phyloP scores from a whole-genome alignment of 2,113 vertebrate genomes.

The Paramisgurnus dabryanus region DNA sequence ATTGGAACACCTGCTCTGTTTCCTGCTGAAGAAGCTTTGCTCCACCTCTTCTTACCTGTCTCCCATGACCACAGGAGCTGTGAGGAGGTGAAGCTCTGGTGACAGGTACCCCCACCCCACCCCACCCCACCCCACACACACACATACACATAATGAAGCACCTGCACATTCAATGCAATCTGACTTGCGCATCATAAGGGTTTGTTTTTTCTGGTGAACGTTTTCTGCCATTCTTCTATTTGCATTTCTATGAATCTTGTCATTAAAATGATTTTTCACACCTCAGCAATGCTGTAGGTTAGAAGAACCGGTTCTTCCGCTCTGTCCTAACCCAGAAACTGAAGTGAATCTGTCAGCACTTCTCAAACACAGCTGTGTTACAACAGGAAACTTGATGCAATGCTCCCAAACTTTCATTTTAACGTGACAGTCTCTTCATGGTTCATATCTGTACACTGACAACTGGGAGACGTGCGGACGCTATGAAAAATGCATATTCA shows the following conservation, averaged over 20 bases:
- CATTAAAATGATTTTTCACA: not conserved
- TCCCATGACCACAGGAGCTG: conserved; percentile 27
- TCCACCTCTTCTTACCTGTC: conserved; percentile 20
- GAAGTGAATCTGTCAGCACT: conserved; percentile 29
- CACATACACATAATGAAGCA: conserved; percentile 25
- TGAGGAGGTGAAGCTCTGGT: conserved; percentile 2
- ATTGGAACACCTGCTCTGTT: conserved; percentile 33
- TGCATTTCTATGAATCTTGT: not conserved
- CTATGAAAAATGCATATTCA: conserved; percentile 22
- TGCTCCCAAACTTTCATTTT: conserved; percentile 37
- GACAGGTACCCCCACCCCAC: conserved; percentile 10
- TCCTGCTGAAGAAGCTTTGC: conserved; percentile 17
- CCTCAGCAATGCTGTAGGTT: not conserved
- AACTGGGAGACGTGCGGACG: conserved; percentile 3
- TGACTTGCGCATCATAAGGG: not conserved
- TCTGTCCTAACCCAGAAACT: conserved; percentile 22
- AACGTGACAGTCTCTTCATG: conserved; percentile 2
- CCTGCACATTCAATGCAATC: not conserved
- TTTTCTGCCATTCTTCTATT: not conserved
- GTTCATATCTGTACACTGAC: conserved; percentile 18
- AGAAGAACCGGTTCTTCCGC: conserved; percentile 39
- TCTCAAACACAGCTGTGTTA: conserved; percentile 54
- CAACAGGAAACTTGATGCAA: conserved; percentile 33
- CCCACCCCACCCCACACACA: conserved; percentile 31
- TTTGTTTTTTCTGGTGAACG: not conserved